Percentiles rank a stretch among this genome's conserved stretches.
Evolutionary conservation across 1,140 invertebrate species (phyloP).

Genomic region (Hyphantria cunea): DNA sequence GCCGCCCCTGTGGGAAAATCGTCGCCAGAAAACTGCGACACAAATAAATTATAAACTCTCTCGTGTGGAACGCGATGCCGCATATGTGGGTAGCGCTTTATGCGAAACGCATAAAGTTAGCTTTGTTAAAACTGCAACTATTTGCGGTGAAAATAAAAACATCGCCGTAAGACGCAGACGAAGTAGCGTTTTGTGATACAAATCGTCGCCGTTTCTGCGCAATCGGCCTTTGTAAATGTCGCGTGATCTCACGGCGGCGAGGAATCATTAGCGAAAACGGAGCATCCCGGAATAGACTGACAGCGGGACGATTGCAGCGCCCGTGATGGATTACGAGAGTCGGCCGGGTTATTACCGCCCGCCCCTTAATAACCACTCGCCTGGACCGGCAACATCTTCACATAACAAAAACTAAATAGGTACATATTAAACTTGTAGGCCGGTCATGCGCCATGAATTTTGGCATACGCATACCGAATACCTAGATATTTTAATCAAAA

Average conservation of each 20-base stretch:
- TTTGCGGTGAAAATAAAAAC: constrained; percentile 33
- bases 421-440: neutral
- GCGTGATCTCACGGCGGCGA: constrained; percentile 62
- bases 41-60: constrained; percentile 80
- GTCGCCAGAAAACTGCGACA: constrained; percentile 79
- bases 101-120: constrained; percentile 39
- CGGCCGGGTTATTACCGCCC: constrained; percentile 64
- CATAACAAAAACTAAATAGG: constrained; percentile 14
- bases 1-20: constrained; percentile 80
- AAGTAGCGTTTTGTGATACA: constrained; percentile 53
- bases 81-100: constrained; percentile 53
- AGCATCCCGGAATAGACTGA: constrained; percentile 77
- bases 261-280: constrained; percentile 77
- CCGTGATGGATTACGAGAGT: constrained; percentile 72
- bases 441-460: constrained; percentile 24
- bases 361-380: constrained; percentile 57
- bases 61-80: constrained; percentile 66
- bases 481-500: constrained; percentile 26
- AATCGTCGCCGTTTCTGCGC: constrained; percentile 37
- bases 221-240: constrained; percentile 63
- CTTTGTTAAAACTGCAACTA: constrained; percentile 48
- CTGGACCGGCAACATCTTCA: constrained; percentile 47
- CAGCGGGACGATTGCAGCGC: constrained; percentile 76
- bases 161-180: constrained; percentile 34
- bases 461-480: constrained; percentile 14